phyloP scores from a whole-genome alignment of 2,888 invertebrate genomes.

The Trichopoda pennipes region DNA sequence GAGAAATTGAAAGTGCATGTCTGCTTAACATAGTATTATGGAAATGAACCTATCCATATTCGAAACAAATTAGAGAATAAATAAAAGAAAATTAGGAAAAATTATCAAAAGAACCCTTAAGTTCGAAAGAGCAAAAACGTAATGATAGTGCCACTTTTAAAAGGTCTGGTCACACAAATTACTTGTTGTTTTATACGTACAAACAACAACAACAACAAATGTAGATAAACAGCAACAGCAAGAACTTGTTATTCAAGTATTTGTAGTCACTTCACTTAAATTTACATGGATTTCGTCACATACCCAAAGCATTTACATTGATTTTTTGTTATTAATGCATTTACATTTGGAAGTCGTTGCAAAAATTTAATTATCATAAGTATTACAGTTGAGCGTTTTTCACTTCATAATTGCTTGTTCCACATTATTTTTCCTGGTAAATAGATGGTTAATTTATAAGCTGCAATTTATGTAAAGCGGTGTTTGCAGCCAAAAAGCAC shows the following conservation, averaged over 20 bases:
- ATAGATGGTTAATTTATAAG: no score
- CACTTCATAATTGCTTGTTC: conserved; percentile 5
- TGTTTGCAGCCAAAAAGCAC: no score
- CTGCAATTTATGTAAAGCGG: no score
- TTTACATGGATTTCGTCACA: not conserved
- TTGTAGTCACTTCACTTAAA: conserved; percentile 23
- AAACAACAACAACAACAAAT: conserved; percentile 13
- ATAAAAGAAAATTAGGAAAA: no score
- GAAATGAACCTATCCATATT: no score
- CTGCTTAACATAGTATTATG: no score
- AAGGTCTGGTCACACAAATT: not conserved
- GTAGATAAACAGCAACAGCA: conserved; percentile 29
- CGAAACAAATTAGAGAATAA: no score
- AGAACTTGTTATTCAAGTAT: conserved; percentile 53
- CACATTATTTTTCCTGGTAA: not conserved
- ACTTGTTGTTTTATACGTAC: conserved; percentile 32
- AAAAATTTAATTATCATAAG: conserved; percentile 45
- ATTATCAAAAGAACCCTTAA: no score
- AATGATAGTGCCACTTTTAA: not conserved
- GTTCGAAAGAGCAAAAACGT: no score
- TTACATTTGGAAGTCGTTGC: conserved; percentile 38
- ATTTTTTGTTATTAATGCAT: conserved; percentile 18
- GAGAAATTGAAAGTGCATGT: no score
- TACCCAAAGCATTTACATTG: not conserved
- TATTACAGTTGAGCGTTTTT: conserved; percentile 10